phyloP scores from a whole-genome alignment of 1,140 invertebrate genomes.

The Lordiphosa stackelbergi region DNA sequence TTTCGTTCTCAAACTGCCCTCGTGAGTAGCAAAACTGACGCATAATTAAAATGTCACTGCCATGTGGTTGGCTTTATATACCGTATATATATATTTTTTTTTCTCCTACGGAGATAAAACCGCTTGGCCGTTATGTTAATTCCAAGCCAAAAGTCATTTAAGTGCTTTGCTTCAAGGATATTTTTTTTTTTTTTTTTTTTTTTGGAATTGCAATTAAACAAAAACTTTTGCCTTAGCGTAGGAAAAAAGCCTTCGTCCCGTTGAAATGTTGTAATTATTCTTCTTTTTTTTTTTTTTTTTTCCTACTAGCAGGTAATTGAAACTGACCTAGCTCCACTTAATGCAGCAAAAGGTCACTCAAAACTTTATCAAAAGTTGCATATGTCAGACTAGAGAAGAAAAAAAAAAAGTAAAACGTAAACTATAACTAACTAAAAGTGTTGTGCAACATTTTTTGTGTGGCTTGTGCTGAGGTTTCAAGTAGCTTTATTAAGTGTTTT shows the following conservation, averaged over 20 bases:
- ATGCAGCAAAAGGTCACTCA: slow-evolving; percentile 30
- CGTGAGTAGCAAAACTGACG: slow-evolving; percentile 36
- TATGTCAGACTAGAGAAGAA: slow-evolving; percentile 19
- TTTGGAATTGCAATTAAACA: slow-evolving; percentile 71
- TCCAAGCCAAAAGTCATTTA: slow-evolving; percentile 59
- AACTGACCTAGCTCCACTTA: slow-evolving; percentile 31
- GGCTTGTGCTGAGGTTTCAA: slow-evolving; percentile 49
- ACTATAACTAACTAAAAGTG: slow-evolving; percentile 1
- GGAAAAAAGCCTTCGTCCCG: slow-evolving; percentile 44
- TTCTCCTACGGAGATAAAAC: slow-evolving; percentile 59
- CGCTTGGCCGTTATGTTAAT: slow-evolving; percentile 31
- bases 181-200: slow-evolving; percentile 17
- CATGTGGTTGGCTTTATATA: slow-evolving; percentile 42
- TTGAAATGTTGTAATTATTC: slow-evolving; percentile 17
- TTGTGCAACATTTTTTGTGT: slow-evolving; percentile 9
- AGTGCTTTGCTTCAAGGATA: slow-evolving; percentile 49
- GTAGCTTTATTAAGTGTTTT: slow-evolving; percentile 27
- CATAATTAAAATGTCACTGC: slow-evolving; percentile 72
- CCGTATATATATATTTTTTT: neutral
- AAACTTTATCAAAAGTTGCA: slow-evolving; percentile 13
- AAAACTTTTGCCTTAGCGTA: slow-evolving; percentile 20
- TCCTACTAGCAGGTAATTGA: slow-evolving; percentile 41
- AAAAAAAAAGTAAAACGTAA: slow-evolving; percentile 5
- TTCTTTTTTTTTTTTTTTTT: slow-evolving; percentile 16
- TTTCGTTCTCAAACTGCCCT: no score